Percentiles rank a stretch among this genome's conserved stretches.
Evolutionary conservation across 2,888 invertebrate species (phyloP).

Genomic region (Chymomyza amoena): DNA sequence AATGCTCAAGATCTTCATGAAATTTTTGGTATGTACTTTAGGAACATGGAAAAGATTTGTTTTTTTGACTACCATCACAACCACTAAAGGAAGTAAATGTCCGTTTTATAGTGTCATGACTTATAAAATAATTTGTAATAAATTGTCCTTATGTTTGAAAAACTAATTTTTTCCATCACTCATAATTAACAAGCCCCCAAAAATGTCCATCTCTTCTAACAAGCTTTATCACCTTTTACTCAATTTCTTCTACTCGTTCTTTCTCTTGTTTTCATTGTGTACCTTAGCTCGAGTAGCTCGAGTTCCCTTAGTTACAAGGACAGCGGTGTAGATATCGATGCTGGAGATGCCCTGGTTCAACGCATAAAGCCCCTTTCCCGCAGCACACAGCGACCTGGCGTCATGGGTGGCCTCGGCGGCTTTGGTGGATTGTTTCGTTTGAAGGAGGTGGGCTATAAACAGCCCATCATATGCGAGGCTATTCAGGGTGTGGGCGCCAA

Average conservation of each 20-base stretch:
- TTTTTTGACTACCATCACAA: too few species aligned
- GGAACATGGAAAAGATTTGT: too few species aligned
- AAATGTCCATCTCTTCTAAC: too few species aligned
- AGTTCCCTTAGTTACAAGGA: constrained; percentile 88
- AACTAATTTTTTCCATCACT: too few species aligned
- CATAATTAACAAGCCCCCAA: too few species aligned
- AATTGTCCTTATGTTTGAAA: too few species aligned
- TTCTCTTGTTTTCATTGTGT: neutral
- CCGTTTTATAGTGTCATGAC: too few species aligned
- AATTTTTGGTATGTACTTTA: too few species aligned
- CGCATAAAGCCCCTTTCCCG: constrained; percentile 90
- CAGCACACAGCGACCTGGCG: constrained; percentile 88
- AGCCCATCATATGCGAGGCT: constrained; percentile 94
- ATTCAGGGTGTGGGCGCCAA: constrained; percentile 99
- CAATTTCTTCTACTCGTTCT: constrained; percentile 14
- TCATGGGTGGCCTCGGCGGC: constrained; percentile 91
- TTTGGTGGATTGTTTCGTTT: constrained; percentile 96
- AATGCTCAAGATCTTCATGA: too few species aligned
- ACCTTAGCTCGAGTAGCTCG: constrained; percentile 15
- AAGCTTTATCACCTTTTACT: too few species aligned
- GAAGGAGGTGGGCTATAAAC: constrained; percentile 83
- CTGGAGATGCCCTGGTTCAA: constrained; percentile 92
- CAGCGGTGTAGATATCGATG: constrained; percentile 95
- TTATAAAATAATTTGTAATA: too few species aligned
- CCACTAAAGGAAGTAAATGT: too few species aligned